Conservation (phyloP, 2,113 vertebrate genomes). For the Catharus bicknelli region DNA sequence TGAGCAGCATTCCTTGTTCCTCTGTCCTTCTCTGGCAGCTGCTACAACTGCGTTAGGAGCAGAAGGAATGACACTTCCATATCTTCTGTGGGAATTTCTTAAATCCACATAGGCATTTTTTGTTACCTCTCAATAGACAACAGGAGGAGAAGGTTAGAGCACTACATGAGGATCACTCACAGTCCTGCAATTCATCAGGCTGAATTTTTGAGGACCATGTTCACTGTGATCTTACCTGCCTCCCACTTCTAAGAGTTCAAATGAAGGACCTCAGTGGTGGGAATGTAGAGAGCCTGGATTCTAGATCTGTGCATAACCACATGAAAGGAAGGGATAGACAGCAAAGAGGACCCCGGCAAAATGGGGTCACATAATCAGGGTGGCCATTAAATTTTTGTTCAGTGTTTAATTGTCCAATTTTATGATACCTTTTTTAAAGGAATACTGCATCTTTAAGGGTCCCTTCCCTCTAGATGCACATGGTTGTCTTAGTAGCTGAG, state of each 20-base stretch:
- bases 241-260: not conserved
- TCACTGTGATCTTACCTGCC: not conserved
- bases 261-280: not conserved
- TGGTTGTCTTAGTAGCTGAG: slow-evolving; percentile 75
- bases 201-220: not conserved
- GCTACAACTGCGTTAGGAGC: not conserved
- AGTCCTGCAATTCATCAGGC: not conserved
- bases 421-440: slow-evolving; percentile 63
- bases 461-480: slow-evolving; percentile 69
- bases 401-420: slow-evolving; percentile 48
- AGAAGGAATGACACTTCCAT: not conserved
- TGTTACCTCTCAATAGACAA: not conserved
- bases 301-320: not conserved
- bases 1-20: not conserved
- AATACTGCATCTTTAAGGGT: slow-evolving; percentile 77
- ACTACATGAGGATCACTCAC: not conserved
- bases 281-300: not conserved
- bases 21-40: not conserved
- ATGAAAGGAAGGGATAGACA: not conserved
- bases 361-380: not conserved
- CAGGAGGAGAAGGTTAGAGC: not conserved
- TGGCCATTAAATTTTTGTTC: slow-evolving; percentile 3
- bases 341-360: slow-evolving; percentile 30
- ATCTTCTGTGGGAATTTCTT: not conserved
- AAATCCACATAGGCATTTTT: not conserved